Evolutionary conservation across 2,113 vertebrate species (phyloP).

Genomic region (Tricholaema leucomelas): DNA sequence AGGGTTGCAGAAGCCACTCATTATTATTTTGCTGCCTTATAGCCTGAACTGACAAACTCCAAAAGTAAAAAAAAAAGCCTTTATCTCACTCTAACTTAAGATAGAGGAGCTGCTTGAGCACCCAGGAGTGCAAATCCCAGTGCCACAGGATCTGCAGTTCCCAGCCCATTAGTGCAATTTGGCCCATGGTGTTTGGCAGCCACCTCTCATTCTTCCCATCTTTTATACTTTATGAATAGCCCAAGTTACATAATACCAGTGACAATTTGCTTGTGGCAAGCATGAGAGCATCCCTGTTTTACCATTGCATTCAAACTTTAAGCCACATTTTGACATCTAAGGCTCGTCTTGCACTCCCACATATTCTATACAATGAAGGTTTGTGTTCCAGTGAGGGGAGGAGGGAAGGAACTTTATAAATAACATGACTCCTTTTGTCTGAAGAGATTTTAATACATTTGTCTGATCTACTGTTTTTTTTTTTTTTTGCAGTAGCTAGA

Average conservation of each 20-base stretch:
- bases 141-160: conserved; percentile 18
- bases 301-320: conserved; percentile 54
- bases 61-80: not conserved
- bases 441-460: conserved; percentile 74
- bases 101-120: not conserved
- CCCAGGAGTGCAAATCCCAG: not conserved
- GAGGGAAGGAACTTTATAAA: conserved; percentile 47
- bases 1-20: not conserved
- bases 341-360: conserved; percentile 45
- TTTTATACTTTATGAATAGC: conserved; percentile 48
- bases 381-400: conserved; percentile 32
- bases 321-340: conserved; percentile 55
- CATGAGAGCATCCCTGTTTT: conserved; percentile 51
- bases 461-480: conserved; percentile 69
- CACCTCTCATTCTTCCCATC: conserved; percentile 39
- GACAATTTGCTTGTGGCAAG: conserved; percentile 61
- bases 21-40: not conserved
- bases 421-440: conserved; percentile 70
- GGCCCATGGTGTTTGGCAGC: conserved; percentile 42
- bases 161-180: not conserved
- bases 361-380: conserved; percentile 42
- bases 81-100: not conserved
- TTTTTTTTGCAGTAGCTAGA: conserved; percentile 74
- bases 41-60: not conserved
- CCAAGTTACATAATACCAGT: conserved; percentile 58